A percentile compares a stretch with the other conserved stretches of the same genome.
phyloP scores from a whole-genome alignment of 2,888 invertebrate genomes.

The Panopea generosa region DNA sequence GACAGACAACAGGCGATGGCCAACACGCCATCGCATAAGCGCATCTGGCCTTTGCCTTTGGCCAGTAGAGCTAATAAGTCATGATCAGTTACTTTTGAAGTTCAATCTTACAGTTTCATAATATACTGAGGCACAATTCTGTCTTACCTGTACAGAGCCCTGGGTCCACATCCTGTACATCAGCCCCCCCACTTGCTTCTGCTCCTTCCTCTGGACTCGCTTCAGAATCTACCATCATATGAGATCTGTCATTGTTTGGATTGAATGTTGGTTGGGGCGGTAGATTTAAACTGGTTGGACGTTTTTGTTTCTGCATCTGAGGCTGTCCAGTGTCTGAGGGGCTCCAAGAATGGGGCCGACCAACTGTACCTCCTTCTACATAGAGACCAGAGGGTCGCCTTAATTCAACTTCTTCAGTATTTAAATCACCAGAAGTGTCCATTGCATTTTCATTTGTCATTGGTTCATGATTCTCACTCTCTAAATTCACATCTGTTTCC shows the following conservation, averaged over 20 bases:
- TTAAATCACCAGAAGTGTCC: constrained; percentile 9
- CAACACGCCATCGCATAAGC: too few relatives aligned
- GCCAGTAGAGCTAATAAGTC: too few relatives aligned
- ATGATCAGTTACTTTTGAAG: too few relatives aligned
- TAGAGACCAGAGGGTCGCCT: constrained; percentile 16
- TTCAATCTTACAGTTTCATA: too few relatives aligned
- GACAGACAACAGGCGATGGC: too few relatives aligned
- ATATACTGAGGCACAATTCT: too few relatives aligned
- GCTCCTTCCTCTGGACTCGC: constrained; percentile 18
- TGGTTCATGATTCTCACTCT: not conserved
- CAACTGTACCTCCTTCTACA: constrained; percentile 9
- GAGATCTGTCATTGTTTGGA: constrained; percentile 52
- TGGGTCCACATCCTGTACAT: too few relatives aligned
- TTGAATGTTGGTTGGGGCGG: constrained; percentile 76
- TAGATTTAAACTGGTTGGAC: constrained; percentile 84
- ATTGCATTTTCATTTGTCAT: not conserved
- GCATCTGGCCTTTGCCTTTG: too few relatives aligned
- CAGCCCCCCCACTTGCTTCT: constrained; percentile 18
- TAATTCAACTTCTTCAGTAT: constrained; percentile 33
- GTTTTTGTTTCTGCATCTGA: constrained; percentile 70
- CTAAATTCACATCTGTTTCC: constrained; percentile 7
- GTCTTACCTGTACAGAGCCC: too few relatives aligned
- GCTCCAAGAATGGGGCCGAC: constrained; percentile 73
- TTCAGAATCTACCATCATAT: constrained; percentile 9
- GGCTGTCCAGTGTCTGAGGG: constrained; percentile 64